Conservation (phyloP, 2,113 vertebrate genomes). For the Passer montanus region DNA sequence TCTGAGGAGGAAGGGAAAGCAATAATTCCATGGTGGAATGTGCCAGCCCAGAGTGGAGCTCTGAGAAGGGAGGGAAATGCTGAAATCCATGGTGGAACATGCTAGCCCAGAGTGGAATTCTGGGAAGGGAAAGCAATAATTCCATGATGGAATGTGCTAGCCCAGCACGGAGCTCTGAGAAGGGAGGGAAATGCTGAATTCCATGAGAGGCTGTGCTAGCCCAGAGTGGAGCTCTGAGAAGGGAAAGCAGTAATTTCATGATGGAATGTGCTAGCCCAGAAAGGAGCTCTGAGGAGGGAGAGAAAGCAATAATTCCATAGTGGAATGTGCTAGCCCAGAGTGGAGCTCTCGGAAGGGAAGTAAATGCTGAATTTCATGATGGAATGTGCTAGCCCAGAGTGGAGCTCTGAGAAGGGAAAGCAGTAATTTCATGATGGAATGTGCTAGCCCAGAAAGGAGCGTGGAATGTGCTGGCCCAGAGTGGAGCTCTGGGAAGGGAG, state of each 20-base stretch:
- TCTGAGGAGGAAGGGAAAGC: fast-evolving
- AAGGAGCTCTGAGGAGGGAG: background rate
- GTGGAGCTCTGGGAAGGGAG: fast-evolving
- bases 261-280: fast-evolving
- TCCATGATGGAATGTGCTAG: fast-evolving
- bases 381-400: background rate
- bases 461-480: background rate
- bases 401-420: background rate
- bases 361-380: background rate
- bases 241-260: background rate
- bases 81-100: background rate
- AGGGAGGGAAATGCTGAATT: background rate
- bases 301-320: fast-evolving
- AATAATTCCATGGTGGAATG: background rate
- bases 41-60: background rate
- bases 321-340: fast-evolving
- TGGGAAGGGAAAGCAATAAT: fast-evolving
- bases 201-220: background rate
- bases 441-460: too few species aligned
- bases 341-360: too few species aligned
- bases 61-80: fast-evolving
- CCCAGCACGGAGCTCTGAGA: fast-evolving
- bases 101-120: fast-evolving
- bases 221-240: fast-evolving
- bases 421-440: too few species aligned